These are phyloP conservation scores for Anolis sagrei DNA, from an alignment of 2,113 vertebrate species.

Conservation along the genomic window DNA sequence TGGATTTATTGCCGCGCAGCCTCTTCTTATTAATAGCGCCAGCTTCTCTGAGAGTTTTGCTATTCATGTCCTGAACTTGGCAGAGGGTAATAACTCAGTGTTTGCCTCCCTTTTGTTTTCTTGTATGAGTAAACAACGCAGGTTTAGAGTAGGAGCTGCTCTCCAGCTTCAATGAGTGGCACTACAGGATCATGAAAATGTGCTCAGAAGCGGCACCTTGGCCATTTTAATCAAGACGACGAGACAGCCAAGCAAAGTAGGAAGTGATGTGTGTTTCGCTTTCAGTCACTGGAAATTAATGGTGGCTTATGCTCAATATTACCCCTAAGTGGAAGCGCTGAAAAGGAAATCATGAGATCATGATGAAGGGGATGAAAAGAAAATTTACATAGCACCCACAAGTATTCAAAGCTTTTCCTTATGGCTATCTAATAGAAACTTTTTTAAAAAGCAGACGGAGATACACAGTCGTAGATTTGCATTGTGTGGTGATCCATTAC, in stretches of 20 bases:
- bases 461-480: no score
- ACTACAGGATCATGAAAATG: not conserved
- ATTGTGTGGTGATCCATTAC: no score
- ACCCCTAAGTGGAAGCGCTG: not conserved
- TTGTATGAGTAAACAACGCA: not conserved
- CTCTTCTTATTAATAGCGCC: not conserved
- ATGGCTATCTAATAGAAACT: no score
- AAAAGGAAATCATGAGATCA: not conserved
- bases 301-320: not conserved
- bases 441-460: no score
- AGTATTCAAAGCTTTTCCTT: no score
- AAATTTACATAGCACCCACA: no score
- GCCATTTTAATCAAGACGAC: not conserved
- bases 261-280: not conserved
- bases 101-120: not conserved
- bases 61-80: not conserved
- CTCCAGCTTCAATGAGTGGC: not conserved
- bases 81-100: not conserved
- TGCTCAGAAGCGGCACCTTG: not conserved
- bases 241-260: not conserved
- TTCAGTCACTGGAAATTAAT: not conserved
- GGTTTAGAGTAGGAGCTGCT: not conserved
- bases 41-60: no score
- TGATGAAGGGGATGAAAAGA: not conserved
- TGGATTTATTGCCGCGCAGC: not conserved